Evolutionary conservation across 2,797 vertebrate genomes (phyloP).

Genomic region (Alfaro cultratus): DNA sequence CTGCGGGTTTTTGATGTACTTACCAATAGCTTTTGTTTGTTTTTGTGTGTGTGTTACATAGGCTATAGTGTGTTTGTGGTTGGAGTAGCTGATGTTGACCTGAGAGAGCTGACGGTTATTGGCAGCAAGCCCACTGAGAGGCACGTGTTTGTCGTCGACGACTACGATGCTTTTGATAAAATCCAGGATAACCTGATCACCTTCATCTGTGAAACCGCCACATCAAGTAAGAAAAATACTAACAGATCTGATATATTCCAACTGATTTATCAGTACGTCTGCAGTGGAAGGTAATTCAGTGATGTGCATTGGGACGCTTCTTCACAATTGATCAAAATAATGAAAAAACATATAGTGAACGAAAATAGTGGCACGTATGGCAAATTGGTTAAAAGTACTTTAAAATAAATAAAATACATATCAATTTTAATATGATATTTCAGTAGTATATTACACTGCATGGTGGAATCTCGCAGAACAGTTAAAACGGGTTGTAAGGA

Average conservation of each 20-base stretch:
- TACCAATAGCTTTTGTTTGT: slow-evolving; percentile 48
- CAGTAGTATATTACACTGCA: too few relatives aligned
- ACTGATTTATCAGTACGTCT: slow-evolving; percentile 14
- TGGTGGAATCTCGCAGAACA: too few relatives aligned
- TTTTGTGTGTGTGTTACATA: slow-evolving; percentile 57
- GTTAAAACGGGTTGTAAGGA: too few relatives aligned
- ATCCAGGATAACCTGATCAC: slow-evolving; percentile 99
- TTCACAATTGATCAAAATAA: neutral
- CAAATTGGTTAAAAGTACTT: neutral
- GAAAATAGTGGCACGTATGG: neutral
- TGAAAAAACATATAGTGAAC: neutral
- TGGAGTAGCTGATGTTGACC: slow-evolving; percentile 95
- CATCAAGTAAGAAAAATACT: slow-evolving; percentile 87
- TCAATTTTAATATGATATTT: too few relatives aligned
- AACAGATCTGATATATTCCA: neutral
- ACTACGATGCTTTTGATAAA: slow-evolving; percentile 97
- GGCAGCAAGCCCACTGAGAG: slow-evolving; percentile 97
- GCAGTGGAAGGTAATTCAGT: slow-evolving; percentile 15
- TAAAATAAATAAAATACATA: neutral
- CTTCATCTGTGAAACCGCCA: slow-evolving; percentile 98
- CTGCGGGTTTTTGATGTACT: slow-evolving; percentile 29
- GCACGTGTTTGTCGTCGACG: slow-evolving; percentile 95
- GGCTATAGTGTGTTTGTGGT: slow-evolving; percentile 98
- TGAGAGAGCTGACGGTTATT: slow-evolving; percentile 89
- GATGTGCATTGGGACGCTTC: neutral